These are phyloP conservation scores for Caenorhabditis auriculariae DNA, from an alignment of 2,888 invertebrate genomes.

Conservation along the genomic window DNA sequence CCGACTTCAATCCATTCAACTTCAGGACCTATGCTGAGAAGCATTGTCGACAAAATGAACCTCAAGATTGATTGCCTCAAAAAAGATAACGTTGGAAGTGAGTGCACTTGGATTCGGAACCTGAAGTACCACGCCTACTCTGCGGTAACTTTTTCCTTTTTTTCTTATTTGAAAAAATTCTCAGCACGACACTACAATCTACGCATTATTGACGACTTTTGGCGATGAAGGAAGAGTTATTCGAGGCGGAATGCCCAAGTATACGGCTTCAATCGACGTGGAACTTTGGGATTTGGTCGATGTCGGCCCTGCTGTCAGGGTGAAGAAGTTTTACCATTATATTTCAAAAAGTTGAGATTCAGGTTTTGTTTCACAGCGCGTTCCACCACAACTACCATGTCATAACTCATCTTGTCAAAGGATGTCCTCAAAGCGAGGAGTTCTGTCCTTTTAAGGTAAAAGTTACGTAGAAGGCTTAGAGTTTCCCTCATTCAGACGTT, in stretches of 20 bases:
- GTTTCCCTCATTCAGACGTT: constrained; percentile 20
- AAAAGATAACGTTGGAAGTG: constrained; percentile 22
- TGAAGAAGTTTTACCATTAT: no score
- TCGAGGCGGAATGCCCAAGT: constrained; percentile 54
- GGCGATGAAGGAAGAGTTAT: constrained; percentile 59
- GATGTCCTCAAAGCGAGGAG: constrained; percentile 44
- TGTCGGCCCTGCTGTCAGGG: constrained; percentile 45
- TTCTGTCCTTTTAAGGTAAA: constrained; percentile 43
- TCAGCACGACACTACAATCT: constrained; percentile 59
- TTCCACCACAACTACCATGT: constrained; percentile 54
- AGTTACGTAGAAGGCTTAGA: not conserved
- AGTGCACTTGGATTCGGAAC: constrained; percentile 43
- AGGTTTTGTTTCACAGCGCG: constrained; percentile 53
- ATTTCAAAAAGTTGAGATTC: not conserved
- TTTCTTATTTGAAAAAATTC: constrained; percentile 3
- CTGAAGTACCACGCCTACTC: constrained; percentile 60
- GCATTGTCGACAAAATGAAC: constrained; percentile 37
- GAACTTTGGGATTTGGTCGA: constrained; percentile 52
- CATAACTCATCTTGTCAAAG: constrained; percentile 50
- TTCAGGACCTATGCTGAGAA: constrained; percentile 18
- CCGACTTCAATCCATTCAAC: not conserved
- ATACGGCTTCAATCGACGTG: constrained; percentile 55
- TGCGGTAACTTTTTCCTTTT: constrained; percentile 37
- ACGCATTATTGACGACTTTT: constrained; percentile 54
- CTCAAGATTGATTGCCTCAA: constrained; percentile 25